Conservation (phyloP, 1,140 invertebrate genomes). For the Pentalonia nigronervosa region DNA sequence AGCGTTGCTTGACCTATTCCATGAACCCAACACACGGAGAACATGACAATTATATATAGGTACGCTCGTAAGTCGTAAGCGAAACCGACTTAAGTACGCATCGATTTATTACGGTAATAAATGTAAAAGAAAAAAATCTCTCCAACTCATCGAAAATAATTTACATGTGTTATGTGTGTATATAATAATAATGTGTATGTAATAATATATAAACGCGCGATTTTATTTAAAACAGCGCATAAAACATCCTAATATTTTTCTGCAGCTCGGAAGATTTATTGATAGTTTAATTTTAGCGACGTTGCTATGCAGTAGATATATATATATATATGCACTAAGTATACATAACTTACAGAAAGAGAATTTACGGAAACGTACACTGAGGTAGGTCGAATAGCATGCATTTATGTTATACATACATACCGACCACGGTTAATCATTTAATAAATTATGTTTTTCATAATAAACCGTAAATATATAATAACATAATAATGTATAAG, state of each 20-base stretch:
- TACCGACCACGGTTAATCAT: neutral
- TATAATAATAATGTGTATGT: no score
- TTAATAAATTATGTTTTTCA: neutral
- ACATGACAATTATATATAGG: neutral
- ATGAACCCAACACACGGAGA: neutral
- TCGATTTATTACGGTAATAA: constrained; percentile 5
- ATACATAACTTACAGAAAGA: neutral
- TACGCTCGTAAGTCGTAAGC: neutral
- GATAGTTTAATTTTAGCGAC: constrained; percentile 37
- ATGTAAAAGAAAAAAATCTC: neutral
- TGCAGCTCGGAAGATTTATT: neutral
- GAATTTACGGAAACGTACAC: neutral
- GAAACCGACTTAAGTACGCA: neutral
- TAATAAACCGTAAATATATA: constrained; percentile 11
- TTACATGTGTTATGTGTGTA: neutral
- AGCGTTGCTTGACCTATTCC: neutral
- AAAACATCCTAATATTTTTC: neutral
- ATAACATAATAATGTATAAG: neutral
- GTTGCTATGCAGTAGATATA: neutral
- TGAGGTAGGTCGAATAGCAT: neutral
- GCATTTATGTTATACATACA: neutral
- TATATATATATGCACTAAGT: neutral
- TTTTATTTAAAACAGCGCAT: neutral
- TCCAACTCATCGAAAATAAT: neutral
- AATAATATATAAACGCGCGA: neutral